Evolutionary conservation across 2,888 invertebrate genomes (phyloP), one percentile per base, ranked within the genome.

Genomic region (Sarcophaga subvicina): DNA sequence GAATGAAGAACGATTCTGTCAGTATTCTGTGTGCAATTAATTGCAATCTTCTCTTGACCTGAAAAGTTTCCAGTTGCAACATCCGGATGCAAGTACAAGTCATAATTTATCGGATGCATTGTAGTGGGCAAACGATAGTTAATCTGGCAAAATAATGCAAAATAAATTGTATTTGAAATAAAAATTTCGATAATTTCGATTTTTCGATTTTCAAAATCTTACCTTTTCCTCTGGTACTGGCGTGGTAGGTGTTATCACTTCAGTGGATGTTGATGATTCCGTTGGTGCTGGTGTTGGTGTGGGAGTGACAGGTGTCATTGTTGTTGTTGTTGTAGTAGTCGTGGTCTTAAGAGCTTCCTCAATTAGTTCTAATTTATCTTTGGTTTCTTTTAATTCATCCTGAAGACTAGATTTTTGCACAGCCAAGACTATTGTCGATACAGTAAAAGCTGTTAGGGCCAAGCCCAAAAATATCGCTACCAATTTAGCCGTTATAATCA

Each of bases 41-140:
- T 87, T 0, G 88, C 89, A 64, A 96, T 95, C 0, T 88, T 90
- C 0, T 95, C 95, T 75, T 92, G 93, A 17, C 97, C 97, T 67
- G 88, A 90, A 89, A 95, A 96, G 14, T 90, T 91, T 83, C 94
- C 95, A 90, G 94, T 91, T 87, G 94, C 92, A 86, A 96, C 93
- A 89, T 96, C 93, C 0, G 97, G 97, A 90, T 95, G 93, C 54
- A 97, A 92, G 73, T 94, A 94, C 4, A 98, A 93, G 89, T 96
- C 95, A 91, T 98, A 98, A 86, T 95, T 94, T 22, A 92, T 90
- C 0, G 97, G 97, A 49, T 93, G 91, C 0, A 96, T 93, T 63
- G 94, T 91, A 59, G 92, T 93, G 2, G 96, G 96, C 14, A 97
- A 92, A 10, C 95, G 91, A 87, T 93, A 93, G 54, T 93, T 85